Percentiles rank a stretch among this genome's conserved stretches.
Evolutionary conservation across 2,888 invertebrate species (phyloP).

Genomic region (Deilephila porcellus): DNA sequence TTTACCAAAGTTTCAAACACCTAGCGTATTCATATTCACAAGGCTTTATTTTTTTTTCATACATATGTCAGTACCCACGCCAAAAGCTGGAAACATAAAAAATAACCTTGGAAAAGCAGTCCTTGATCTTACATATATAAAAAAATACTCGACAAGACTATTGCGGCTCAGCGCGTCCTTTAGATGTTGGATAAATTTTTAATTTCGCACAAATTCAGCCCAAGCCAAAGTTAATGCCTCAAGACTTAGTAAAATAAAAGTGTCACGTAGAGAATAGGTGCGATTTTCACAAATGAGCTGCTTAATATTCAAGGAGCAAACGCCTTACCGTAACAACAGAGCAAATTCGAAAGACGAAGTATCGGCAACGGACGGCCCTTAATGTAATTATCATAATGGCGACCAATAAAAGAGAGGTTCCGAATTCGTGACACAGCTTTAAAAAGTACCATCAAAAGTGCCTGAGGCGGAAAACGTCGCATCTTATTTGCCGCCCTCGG

Average conservation of each 20-base stretch:
- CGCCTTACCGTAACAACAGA: constrained; percentile 79
- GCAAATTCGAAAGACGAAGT: constrained; percentile 82
- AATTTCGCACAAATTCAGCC: constrained; percentile 60
- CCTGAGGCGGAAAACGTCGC: constrained; percentile 82
- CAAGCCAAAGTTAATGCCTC: constrained; percentile 41
- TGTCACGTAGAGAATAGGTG: constrained; percentile 81
- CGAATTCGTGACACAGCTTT: constrained; percentile 81
- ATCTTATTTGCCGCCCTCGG: constrained; percentile 81
- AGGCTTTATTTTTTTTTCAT: too few relatives aligned
- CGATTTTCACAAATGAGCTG: constrained; percentile 81
- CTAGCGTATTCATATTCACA: too few relatives aligned
- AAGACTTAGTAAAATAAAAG: constrained; percentile 60
- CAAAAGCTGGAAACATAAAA: background rate
- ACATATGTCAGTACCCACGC: too few relatives aligned
- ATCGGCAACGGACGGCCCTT: constrained; percentile 78
- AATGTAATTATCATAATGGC: constrained; percentile 84
- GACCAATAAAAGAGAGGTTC: constrained; percentile 83
- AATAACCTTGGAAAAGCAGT: background rate
- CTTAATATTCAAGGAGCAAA: constrained; percentile 80
- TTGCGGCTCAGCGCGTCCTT: constrained; percentile 34
- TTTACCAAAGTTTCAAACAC: too few relatives aligned
- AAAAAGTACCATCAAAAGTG: constrained; percentile 83
- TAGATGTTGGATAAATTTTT: constrained; percentile 55
- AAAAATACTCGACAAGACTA: background rate
- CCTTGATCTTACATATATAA: background rate